A percentile compares a stretch with the other conserved stretches of the same genome.
phyloP scores from a whole-genome alignment of 1,140 invertebrate species.

The Zaprionus tsacasi region DNA sequence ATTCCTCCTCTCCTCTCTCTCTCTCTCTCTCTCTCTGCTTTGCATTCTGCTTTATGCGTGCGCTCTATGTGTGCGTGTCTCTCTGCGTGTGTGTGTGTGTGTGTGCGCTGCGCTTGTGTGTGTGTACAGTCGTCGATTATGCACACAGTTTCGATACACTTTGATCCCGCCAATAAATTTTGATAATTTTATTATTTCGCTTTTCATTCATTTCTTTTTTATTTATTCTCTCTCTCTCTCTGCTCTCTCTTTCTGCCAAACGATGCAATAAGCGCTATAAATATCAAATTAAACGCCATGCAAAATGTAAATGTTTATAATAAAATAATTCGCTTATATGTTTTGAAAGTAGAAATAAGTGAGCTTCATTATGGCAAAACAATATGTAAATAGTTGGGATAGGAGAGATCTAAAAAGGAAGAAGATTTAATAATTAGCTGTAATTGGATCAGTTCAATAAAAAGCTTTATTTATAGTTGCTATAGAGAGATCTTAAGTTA shows the following conservation, averaged over 20 bases:
- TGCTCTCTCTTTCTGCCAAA: constrained; percentile 46
- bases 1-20: background rate
- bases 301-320: constrained; percentile 57
- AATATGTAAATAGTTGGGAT: constrained; percentile 1
- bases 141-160: constrained; percentile 78
- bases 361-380: constrained; percentile 14
- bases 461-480: background rate
- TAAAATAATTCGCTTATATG: constrained; percentile 26
- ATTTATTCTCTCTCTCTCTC: constrained; percentile 26
- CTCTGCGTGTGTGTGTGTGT: constrained; percentile 6
- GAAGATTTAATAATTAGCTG: background rate
- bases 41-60: constrained; percentile 17
- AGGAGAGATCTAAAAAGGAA: background rate
- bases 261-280: constrained; percentile 81
- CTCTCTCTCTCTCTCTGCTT: background rate
- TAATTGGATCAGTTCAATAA: background rate
- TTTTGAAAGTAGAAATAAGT: constrained; percentile 23
- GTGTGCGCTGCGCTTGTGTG: constrained; percentile 12
- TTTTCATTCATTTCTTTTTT: constrained; percentile 46
- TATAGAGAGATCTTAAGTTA: background rate
- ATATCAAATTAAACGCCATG: constrained; percentile 70
- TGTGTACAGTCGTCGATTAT: constrained; percentile 49
- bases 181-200: constrained; percentile 79
- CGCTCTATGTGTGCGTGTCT: constrained; percentile 3
- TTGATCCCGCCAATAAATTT: constrained; percentile 77